These are phyloP conservation scores for Odontamblyopus rebecca DNA, from an alignment of 2,797 vertebrate genomes.

Conservation along the genomic window DNA sequence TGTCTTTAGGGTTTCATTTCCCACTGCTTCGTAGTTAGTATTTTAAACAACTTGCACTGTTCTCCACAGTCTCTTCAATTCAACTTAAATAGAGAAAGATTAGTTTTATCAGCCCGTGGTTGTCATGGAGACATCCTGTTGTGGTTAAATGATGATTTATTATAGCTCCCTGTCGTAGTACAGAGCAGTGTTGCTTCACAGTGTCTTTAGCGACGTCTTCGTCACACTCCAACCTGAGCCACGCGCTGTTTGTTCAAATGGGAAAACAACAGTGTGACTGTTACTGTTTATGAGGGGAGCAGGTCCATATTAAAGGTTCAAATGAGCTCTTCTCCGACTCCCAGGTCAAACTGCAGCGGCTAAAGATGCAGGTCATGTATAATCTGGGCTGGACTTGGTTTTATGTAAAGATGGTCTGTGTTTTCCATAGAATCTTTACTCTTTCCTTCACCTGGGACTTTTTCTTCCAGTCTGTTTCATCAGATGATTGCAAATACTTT, in stretches of 20 bases:
- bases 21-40: slow-evolving; percentile 50
- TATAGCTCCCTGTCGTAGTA: slow-evolving; percentile 41
- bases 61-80: slow-evolving; percentile 49
- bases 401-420: slow-evolving; percentile 5
- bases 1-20: slow-evolving; percentile 50
- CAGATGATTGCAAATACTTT: slow-evolving; percentile 31
- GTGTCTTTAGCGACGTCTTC: slow-evolving; percentile 48
- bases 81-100: slow-evolving; percentile 45
- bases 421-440: slow-evolving; percentile 15
- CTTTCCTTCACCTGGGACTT: slow-evolving; percentile 14
- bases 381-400: slow-evolving; percentile 27
- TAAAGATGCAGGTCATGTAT: slow-evolving; percentile 34
- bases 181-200: slow-evolving; percentile 47
- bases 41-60: slow-evolving; percentile 52
- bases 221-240: slow-evolving; percentile 19
- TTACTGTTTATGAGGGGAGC: slow-evolving; percentile 13
- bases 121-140: slow-evolving; percentile 38
- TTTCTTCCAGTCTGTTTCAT: slow-evolving; percentile 25
- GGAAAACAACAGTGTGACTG: slow-evolving; percentile 38
- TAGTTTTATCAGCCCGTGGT: slow-evolving; percentile 34
- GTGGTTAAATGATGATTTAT: slow-evolving; percentile 19
- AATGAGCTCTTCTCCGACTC: slow-evolving; percentile 28
- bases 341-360: slow-evolving; percentile 29
- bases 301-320: slow-evolving; percentile 21
- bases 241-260: slow-evolving; percentile 13